Evolutionary conservation across 2,113 vertebrate species (phyloP), one percentile per base, ranked within the genome.

Genomic region (Scomber japonicus): DNA sequence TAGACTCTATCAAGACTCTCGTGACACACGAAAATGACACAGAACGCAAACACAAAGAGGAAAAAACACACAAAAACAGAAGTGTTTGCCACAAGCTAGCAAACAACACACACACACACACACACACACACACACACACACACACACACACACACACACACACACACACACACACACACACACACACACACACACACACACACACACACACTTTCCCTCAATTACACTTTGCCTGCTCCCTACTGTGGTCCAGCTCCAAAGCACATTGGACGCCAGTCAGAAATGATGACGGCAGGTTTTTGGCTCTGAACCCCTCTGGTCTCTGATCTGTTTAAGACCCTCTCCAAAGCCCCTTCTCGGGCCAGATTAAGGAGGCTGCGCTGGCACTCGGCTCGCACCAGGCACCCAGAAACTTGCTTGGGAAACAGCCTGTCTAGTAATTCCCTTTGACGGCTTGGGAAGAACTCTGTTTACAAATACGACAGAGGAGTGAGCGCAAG

Each of bases 401-500:
- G 71, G 60, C 83, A 68, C 35, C 63, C 78, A 66, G 57, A 71
- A 80, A 77, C 59, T 83, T 86, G 81, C 87, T 86, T 69, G 82
- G 89, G 82, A 90, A 90, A 84, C 75, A 80, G 88, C 78, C 87
- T 80, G 79, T 86, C 85, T 79, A 85, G 88, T 93, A 88, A 91
- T 93, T 93, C 90, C 84, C 89, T 92, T 88, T 89, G 94, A 93
- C 90, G 65, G 82, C 72, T 90, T 55, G 79, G 88, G 85, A 89
- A 93, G 91, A 93, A 77, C 85, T 81, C 64, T 94, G 94, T 95
- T 95, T 94, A 95, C 94, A 94, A 94, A 94, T 90, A 92, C 72
- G 78, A 84, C 74, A 54, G 81, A 64, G 81, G 69, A 82, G 70
- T 2, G 80, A 77, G 81, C 2, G 82, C 72, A 30, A 11, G 48